These are phyloP conservation scores for Australoheros facetus DNA, from an alignment of 2,797 vertebrate genomes.

Conservation along the genomic window DNA sequence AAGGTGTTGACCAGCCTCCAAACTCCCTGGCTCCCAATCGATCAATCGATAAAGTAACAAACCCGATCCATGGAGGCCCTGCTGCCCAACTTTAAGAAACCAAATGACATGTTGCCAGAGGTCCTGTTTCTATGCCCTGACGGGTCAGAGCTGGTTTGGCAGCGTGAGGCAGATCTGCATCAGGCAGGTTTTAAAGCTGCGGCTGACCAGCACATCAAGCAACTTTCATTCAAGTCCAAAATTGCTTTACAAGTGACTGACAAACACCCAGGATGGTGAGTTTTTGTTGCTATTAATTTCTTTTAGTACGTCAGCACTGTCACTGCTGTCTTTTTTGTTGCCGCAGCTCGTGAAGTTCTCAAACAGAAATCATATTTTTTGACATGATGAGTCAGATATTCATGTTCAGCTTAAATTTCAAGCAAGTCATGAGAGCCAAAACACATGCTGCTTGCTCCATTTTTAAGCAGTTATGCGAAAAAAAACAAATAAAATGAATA, in stretches of 20 bases:
- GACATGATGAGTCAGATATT: fast-evolving
- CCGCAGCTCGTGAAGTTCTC: not conserved
- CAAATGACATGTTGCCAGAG: not conserved
- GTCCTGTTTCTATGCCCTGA: not conserved
- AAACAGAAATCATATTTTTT: not conserved
- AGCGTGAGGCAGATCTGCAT: not conserved
- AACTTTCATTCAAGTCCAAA: not conserved
- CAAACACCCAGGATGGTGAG: fast-evolving
- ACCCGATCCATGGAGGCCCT: not conserved
- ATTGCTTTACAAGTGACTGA: not conserved
- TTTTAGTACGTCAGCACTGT: not conserved
- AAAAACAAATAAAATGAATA: not conserved
- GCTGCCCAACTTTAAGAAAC: not conserved
- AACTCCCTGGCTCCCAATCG: not conserved
- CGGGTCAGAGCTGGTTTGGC: not conserved
- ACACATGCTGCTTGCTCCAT: not conserved
- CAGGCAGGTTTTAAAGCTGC: too few species aligned
- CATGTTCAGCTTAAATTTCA: not conserved
- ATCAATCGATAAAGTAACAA: not conserved
- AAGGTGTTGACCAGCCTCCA: not conserved
- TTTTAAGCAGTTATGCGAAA: not conserved
- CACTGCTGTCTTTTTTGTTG: fast-evolving
- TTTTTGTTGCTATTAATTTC: not conserved
- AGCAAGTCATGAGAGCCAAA: not conserved
- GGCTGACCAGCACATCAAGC: not conserved